These are phyloP conservation scores for Tachypleus tridentatus DNA, from an alignment of 1,140 invertebrate genomes.

Conservation along the genomic window DNA sequence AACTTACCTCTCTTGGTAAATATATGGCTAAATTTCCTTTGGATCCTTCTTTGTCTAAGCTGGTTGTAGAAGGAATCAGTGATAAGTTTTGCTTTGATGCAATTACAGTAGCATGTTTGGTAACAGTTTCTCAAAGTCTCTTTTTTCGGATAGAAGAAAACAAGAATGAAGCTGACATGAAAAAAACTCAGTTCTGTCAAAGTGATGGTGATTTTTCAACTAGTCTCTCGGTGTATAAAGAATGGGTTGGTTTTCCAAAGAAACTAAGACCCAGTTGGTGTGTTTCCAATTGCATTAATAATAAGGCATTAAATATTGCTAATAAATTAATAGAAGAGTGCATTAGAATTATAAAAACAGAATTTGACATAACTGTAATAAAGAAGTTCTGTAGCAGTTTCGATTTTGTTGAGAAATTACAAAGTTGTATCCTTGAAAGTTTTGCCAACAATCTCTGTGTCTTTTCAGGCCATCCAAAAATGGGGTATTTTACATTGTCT, in stretches of 20 bases:
- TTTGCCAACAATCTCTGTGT: slow-evolving; percentile 84
- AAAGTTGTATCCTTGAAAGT: slow-evolving; percentile 71
- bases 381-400: slow-evolving; percentile 52
- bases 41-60: slow-evolving; percentile 71
- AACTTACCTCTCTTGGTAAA: slow-evolving; percentile 65
- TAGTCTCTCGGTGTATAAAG: slow-evolving; percentile 66
- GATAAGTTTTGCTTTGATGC: slow-evolving; percentile 80
- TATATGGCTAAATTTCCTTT: slow-evolving; percentile 88
- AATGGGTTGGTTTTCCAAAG: slow-evolving; percentile 14
- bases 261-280: slow-evolving; percentile 14
- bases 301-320: slow-evolving; percentile 9
- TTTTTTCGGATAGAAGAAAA: slow-evolving; percentile 37
- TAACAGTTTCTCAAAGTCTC: slow-evolving; percentile 76
- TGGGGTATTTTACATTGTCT: slow-evolving; percentile 67
- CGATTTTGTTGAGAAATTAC: slow-evolving; percentile 51
- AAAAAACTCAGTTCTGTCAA: slow-evolving; percentile 42
- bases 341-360: slow-evolving; percentile 67
- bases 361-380: slow-evolving; percentile 56
- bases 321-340: slow-evolving; percentile 32
- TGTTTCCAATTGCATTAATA: slow-evolving; percentile 17
- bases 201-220: slow-evolving; percentile 86
- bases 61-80: slow-evolving; percentile 60
- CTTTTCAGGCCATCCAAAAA: slow-evolving; percentile 56
- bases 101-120: slow-evolving; percentile 70
- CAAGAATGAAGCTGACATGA: slow-evolving; percentile 43